Evolutionary conservation across 2,888 invertebrate species (phyloP), one percentile per base, ranked within the genome.

Genomic region (Sarcophaga rosellei): DNA sequence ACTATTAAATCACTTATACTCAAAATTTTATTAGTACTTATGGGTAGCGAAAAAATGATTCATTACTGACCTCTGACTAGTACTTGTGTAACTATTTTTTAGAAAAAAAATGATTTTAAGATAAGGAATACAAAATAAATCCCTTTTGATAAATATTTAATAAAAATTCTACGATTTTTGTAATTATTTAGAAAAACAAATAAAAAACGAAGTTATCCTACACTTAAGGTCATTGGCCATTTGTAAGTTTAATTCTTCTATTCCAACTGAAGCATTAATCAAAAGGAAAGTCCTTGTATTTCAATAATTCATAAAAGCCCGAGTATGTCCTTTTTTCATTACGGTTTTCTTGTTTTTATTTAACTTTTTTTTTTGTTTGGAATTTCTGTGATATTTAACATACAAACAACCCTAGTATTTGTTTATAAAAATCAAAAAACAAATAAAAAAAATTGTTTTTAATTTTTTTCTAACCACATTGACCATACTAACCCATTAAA

Each of bases 401-500:
- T 47, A 53, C 69, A 63, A 73, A 63, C 11, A 12, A 65, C 63
- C 47, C 63, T 65, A 25, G 21, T 20, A 74, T 63, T 21, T 74
- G 17, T 23, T 53, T 53, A 53, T 53, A 53, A 53, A 53, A 53
- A 53, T 53, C 35, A 10, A 35, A 35, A 66, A 45, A 66, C 15
- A 53, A 53, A 53, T 53, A 17, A 15, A 53, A 53, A 53, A 53
- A 11, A n/a, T 44, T 45, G 10, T 21, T 47, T 69, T 69, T 47
- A 21, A 21, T 12, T 20, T 44, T 35, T 11, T 66, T n/a, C 23
- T 25, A 25, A 72, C 53, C 59, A 70, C 44, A 76, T 3, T 63
- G 68, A 23, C 68, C 68, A 62, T 53, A 70, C 72, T 83, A 73
- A 77, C 68, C 62, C 75, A 74, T 69, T 76, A 82, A 76, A 82